Evolutionary conservation across 2,113 vertebrate genomes (phyloP).

Genomic region (Machaerirhynchus nigripectus): DNA sequence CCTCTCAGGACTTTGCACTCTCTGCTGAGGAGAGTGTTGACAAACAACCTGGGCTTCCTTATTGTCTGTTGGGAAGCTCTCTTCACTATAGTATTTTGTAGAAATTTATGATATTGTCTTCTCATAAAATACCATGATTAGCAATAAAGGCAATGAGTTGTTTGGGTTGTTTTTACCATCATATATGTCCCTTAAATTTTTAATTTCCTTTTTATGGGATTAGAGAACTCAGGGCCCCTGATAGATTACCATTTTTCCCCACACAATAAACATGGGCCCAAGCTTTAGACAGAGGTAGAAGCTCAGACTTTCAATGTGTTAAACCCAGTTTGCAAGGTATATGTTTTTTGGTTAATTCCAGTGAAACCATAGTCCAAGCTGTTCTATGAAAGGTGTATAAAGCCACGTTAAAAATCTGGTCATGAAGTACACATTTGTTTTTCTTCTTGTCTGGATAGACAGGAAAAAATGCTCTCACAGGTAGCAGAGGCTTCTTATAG

Average conservation of each 20-base stretch:
- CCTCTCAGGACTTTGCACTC: not conserved
- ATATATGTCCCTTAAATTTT: not conserved
- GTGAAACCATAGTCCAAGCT: not conserved
- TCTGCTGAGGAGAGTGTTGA: not conserved
- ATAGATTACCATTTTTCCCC: not conserved
- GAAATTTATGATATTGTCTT: not conserved
- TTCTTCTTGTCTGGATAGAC: not conserved
- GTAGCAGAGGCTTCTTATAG: not conserved
- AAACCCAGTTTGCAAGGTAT: not conserved
- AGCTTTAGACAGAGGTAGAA: not conserved
- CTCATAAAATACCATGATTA: not conserved
- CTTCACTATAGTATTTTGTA: not conserved
- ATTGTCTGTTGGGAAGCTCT: not conserved
- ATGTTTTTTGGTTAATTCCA: not conserved
- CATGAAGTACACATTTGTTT: not conserved
- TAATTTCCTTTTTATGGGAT: not conserved
- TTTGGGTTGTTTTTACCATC: not conserved
- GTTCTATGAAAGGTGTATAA: not conserved
- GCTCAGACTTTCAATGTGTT: not conserved
- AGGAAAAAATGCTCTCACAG: not conserved
- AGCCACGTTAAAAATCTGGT: not conserved
- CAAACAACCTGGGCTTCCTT: not conserved
- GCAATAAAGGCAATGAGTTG: not conserved
- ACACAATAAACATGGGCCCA: not conserved
- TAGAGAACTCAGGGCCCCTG: not conserved